Conservation (phyloP, 2,888 invertebrate species). For the Dromius quadrimaculatus region DNA sequence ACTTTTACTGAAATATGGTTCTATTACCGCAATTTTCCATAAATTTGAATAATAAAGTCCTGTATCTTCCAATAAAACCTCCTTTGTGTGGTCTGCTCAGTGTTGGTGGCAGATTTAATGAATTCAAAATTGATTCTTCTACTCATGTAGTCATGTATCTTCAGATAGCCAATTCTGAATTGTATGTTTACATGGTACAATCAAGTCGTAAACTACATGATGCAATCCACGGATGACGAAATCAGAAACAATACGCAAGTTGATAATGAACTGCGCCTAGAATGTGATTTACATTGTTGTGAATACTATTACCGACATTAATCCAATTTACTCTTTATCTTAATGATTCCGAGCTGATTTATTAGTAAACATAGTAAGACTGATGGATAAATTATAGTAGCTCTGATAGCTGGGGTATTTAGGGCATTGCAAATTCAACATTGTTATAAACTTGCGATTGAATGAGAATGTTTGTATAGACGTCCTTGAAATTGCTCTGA, state of each 20-base stretch:
- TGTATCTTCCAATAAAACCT: neutral
- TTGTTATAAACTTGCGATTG: too few relatives aligned
- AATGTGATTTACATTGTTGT: slow-evolving; percentile 7
- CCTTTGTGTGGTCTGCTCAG: slow-evolving; percentile 22
- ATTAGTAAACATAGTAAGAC: too few relatives aligned
- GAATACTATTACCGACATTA: neutral
- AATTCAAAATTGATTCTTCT: slow-evolving; percentile 7
- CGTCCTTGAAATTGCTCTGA: too few relatives aligned
- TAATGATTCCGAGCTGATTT: neutral
- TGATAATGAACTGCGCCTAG: slow-evolving; percentile 20
- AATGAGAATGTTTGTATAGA: too few relatives aligned
- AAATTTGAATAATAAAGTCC: slow-evolving; percentile 5
- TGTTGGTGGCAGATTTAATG: slow-evolving; percentile 21
- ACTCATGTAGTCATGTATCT: neutral
- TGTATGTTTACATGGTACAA: slow-evolving; percentile 16
- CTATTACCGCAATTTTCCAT: too few relatives aligned
- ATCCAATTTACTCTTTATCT: neutral
- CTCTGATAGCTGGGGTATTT: neutral
- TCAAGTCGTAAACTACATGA: slow-evolving; percentile 32
- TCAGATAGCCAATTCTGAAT: slow-evolving; percentile 3
- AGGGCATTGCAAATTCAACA: too few relatives aligned
- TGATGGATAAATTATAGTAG: too few relatives aligned
- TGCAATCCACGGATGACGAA: slow-evolving; percentile 25
- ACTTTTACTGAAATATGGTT: too few relatives aligned
- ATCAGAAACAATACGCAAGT: slow-evolving; percentile 16